Evolutionary conservation across 1,140 invertebrate genomes (phyloP).

Genomic region (Micrasema minimum): DNA sequence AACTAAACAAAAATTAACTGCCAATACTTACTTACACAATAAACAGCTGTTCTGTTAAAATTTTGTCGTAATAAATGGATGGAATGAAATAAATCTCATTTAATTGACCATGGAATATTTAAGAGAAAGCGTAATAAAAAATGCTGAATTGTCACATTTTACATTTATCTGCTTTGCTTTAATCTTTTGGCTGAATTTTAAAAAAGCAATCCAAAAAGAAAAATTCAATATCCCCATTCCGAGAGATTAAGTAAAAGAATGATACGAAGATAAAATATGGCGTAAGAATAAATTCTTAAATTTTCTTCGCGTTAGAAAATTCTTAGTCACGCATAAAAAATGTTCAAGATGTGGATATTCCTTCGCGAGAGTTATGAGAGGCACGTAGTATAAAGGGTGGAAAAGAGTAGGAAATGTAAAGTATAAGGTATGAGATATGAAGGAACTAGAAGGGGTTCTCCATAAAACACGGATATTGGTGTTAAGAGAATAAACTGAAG

Average conservation of each 20-base stretch:
- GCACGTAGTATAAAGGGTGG: conserved; percentile 4
- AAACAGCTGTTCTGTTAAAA: too few relatives aligned
- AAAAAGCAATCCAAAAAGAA: conserved; percentile 10
- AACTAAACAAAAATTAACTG: too few relatives aligned
- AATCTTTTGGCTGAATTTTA: conserved; percentile 12
- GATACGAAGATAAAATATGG: conserved; percentile 25
- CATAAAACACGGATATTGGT: background rate
- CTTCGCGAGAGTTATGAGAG: conserved; percentile 15
- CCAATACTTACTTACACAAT: too few relatives aligned
- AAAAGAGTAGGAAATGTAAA: too few relatives aligned
- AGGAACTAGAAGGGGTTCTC: background rate
- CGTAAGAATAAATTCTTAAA: conserved; percentile 6
- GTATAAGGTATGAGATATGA: background rate
- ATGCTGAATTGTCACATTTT: too few relatives aligned
- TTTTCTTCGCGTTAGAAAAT: conserved; percentile 21
- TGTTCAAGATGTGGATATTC: conserved; percentile 10
- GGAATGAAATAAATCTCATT: too few relatives aligned
- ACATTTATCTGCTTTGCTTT: too few relatives aligned
- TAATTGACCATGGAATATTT: too few relatives aligned
- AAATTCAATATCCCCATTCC: conserved; percentile 11
- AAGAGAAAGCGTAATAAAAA: too few relatives aligned
- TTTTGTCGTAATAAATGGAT: too few relatives aligned
- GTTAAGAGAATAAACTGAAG: conserved; percentile 25
- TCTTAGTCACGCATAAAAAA: conserved; percentile 27
- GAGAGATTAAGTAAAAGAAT: conserved; percentile 20